Percentiles rank a stretch among this genome's conserved stretches.
Evolutionary conservation across 2,888 invertebrate genomes (phyloP).

Genomic region (Keiferia lycopersicella): DNA sequence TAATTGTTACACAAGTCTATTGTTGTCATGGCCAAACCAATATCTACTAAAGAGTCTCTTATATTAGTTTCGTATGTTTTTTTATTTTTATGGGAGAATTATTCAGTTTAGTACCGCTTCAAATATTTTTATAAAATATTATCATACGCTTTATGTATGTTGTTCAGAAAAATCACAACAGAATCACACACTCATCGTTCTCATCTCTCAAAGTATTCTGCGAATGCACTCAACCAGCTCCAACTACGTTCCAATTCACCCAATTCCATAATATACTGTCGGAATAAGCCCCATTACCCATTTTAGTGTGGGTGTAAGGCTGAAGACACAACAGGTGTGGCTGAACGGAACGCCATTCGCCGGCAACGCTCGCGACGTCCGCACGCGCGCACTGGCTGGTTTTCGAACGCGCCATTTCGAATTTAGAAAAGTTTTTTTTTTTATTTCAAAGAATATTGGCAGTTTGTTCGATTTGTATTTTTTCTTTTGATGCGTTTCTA

Average conservation of each 20-base stretch:
- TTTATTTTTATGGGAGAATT: too few species aligned
- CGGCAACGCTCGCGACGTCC: slow-evolving; percentile 23
- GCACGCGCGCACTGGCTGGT: slow-evolving; percentile 21
- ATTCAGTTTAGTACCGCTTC: too few species aligned
- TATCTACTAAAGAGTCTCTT: too few species aligned
- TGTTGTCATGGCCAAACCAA: neutral
- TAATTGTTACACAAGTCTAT: too few species aligned
- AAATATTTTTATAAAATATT: too few species aligned
- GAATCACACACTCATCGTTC: neutral
- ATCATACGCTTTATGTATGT: too few species aligned
- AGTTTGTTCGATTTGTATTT: neutral
- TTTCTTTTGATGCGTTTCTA: neutral
- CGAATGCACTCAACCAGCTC: neutral
- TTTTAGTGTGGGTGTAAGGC: slow-evolving; percentile 23
- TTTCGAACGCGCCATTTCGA: slow-evolving; percentile 22
- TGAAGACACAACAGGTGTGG: slow-evolving; percentile 29
- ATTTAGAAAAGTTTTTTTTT: slow-evolving; percentile 23
- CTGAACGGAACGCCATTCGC: slow-evolving; percentile 14
- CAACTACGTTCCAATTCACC: slow-evolving; percentile 3
- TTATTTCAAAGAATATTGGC: neutral
- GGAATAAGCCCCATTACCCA: neutral
- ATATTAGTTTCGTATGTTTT: too few species aligned
- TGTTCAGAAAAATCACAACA: neutral
- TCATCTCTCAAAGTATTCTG: neutral
- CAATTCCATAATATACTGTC: slow-evolving; percentile 6